Percentiles rank a stretch among this genome's conserved stretches.
Evolutionary conservation across 2,797 vertebrate species (phyloP).

Genomic region (Micrastur ruficollis): DNA sequence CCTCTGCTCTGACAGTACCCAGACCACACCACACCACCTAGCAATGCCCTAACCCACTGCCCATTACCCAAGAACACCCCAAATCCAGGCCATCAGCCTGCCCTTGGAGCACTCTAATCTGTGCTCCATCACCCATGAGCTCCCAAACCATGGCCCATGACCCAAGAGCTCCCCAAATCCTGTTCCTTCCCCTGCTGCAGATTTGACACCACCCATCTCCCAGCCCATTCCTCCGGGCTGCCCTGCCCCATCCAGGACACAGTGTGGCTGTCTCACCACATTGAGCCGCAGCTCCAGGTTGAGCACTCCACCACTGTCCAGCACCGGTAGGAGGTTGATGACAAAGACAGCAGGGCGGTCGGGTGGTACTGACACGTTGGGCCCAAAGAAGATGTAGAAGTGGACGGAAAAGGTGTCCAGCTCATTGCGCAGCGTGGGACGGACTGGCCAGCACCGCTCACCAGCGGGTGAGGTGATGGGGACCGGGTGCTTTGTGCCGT

Average conservation of each 20-base stretch:
- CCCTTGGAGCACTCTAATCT: not conserved
- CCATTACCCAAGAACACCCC: not conserved
- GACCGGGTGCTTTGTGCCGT: constrained; percentile 61
- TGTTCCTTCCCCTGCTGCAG: not conserved
- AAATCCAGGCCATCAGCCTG: not conserved
- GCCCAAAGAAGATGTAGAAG: constrained; percentile 98
- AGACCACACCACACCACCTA: not conserved
- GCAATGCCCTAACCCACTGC: not conserved
- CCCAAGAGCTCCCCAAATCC: not conserved
- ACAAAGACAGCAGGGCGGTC: constrained; percentile 91
- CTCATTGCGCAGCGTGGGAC: constrained; percentile 94
- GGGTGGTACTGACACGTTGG: constrained; percentile 90
- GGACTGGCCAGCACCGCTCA: constrained; percentile 88
- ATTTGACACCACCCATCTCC: not conserved
- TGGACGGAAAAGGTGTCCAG: constrained; percentile 98
- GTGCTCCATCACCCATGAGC: not conserved
- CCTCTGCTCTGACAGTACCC: not conserved
- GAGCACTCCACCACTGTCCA: constrained; percentile 95
- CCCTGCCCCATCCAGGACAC: accelerated
- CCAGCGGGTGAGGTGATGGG: not conserved
- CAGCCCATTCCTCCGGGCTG: not conserved
- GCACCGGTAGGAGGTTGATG: constrained; percentile 91
- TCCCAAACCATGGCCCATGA: not conserved
- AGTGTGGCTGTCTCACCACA: constrained; percentile 76
- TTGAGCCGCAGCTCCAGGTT: constrained; percentile 97